phyloP scores from a whole-genome alignment of 2,113 vertebrate species.

The Gallinago paraguaiae region DNA sequence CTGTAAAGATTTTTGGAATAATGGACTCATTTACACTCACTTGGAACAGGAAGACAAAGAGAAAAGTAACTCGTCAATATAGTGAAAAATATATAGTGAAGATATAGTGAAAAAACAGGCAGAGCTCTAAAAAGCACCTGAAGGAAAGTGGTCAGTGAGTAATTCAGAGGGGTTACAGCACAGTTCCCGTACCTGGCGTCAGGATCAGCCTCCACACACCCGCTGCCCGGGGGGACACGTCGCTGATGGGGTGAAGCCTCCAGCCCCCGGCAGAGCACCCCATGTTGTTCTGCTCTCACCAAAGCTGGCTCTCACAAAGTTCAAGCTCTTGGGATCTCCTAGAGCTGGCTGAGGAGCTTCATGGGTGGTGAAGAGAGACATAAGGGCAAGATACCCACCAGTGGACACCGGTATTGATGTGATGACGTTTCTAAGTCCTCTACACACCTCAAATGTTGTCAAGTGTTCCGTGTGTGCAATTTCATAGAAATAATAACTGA shows the following conservation, averaged over 20 bases:
- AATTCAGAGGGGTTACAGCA: not conserved
- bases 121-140: not conserved
- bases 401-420: rapidly evolving
- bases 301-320: too few relatives aligned
- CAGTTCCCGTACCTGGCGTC: not conserved
- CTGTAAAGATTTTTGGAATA: not conserved
- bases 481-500: not conserved
- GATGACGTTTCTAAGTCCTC: not conserved
- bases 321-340: not conserved
- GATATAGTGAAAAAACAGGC: not conserved
- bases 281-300: not conserved
- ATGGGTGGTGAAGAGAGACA: rapidly evolving
- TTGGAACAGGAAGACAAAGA: not conserved
- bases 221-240: rapidly evolving
- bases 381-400: not conserved
- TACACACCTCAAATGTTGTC: not conserved
- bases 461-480: not conserved
- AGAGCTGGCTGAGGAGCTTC: not conserved
- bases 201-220: not conserved
- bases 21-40: not conserved
- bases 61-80: not conserved
- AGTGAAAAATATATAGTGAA: too few relatives aligned
- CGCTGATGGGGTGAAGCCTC: rapidly evolving
- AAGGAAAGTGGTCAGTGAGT: not conserved
- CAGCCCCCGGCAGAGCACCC: not conserved